Evolutionary conservation across 1,140 invertebrate species (phyloP).

Genomic region (Tetraneura akinire): DNA sequence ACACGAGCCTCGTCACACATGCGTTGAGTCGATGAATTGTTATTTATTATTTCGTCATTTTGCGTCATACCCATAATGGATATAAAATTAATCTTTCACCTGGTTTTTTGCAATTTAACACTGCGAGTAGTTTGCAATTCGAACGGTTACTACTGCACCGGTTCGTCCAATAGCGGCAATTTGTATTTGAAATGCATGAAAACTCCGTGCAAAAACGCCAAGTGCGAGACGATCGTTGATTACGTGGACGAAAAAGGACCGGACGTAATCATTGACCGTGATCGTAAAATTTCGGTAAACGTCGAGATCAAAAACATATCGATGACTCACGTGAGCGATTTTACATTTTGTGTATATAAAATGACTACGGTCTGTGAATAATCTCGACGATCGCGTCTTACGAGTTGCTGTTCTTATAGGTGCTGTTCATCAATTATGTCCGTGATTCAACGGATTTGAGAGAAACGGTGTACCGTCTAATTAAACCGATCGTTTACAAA

Average conservation of each 20-base stretch:
- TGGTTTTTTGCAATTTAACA: no score
- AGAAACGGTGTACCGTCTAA: neutral
- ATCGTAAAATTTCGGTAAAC: neutral
- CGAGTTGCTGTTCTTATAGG: no score
- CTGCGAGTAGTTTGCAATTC: neutral
- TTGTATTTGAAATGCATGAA: slow-evolving; percentile 21
- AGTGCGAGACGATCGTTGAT: neutral
- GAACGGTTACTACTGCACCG: neutral
- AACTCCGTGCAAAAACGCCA: neutral
- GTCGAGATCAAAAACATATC: neutral
- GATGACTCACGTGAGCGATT: slow-evolving; percentile 3
- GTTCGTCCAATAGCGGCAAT: neutral
- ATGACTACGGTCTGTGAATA: neutral
- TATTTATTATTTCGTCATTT: no score
- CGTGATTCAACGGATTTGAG: neutral
- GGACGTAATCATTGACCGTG: neutral
- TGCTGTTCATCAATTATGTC: neutral
- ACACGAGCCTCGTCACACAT: no score
- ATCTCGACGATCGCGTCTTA: no score
- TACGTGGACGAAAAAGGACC: neutral
- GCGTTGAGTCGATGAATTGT: no score
- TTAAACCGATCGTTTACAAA: slow-evolving; percentile 23
- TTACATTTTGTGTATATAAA: no score
- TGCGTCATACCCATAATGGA: no score
- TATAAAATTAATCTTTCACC: no score